A percentile compares a stretch with the other conserved stretches of the same genome.
These are phyloP conservation scores for Lasioglossum vierecki DNA, from an alignment of 2,888 invertebrate genomes.

Conservation along the genomic window DNA sequence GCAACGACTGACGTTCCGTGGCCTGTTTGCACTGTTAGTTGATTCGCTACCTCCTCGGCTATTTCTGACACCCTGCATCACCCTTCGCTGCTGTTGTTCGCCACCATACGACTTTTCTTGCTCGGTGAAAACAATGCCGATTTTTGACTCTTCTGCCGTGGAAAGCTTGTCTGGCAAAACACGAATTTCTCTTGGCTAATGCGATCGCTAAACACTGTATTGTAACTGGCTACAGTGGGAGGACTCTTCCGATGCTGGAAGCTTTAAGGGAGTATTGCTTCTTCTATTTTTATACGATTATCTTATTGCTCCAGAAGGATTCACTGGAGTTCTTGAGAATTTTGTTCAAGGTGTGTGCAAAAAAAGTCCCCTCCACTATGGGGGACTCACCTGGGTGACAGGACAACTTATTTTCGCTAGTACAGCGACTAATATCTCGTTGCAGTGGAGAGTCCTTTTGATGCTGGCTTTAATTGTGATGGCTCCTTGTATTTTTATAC, in stretches of 20 bases:
- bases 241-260: not conserved
- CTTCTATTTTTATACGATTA: not conserved
- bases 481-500: no score
- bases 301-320: not conserved
- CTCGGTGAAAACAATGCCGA: not conserved
- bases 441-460: not conserved
- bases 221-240: not conserved
- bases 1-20: conserved; percentile 59
- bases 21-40: conserved; percentile 61
- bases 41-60: conserved; percentile 46
- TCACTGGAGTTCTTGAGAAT: not conserved
- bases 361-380: no score
- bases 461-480: not conserved
- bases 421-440: not conserved
- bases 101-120: conserved; percentile 6
- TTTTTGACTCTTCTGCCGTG: not conserved
- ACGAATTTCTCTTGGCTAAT: not conserved
- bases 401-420: not conserved
- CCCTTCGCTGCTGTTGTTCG: conserved; percentile 18
- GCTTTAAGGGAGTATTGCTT: not conserved
- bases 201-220: not conserved
- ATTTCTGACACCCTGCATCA: conserved; percentile 46
- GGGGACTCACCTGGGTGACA: no score
- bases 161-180: not conserved
- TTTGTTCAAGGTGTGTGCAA: not conserved